Base-by-base conservation (phyloP, 2,113 vertebrate species). In the Telmatochromis sp. region DNA sequence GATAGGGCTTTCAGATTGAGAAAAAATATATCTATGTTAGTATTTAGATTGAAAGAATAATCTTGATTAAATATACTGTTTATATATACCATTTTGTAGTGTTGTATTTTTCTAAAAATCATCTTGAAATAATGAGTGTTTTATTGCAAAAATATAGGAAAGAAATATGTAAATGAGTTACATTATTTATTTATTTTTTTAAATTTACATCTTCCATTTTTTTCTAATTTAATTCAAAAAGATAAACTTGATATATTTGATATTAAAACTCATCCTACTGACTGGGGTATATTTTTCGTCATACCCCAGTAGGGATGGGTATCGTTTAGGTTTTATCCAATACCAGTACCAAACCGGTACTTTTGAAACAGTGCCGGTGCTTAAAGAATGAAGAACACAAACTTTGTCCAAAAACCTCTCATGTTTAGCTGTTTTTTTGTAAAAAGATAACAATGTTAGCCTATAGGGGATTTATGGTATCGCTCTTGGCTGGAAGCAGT, bases 211-310 rank as follows among this genome's bases (percentile, higher is more conserved):
- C 35, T 14, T 21, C 33, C 19, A 68, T 37, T 71, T 15, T 6
- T 71, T 42, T 23, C 5, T 23, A 15, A 23, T 23, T 23, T 71
- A 42, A 9, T 71, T 71, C 12, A 71, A 42, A 71, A 71, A 9
- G 35, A 40, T 40, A 71, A 71, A 71, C n/a, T 71, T 40, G 12
- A 15, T 42, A 42, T 71, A 15, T 42, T 42, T 40, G n/a, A 1
- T 23, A 15, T 42, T 71, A 71, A 23, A 21, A 40, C 65, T 71
- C 35, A 42, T 71, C n/a, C 63, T 42, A 23, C 3, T 71, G 5
- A 71, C 35, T 5, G 63, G 2, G 35, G n/a, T 2, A 68, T 71
- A 23, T 71, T 14, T 68, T 37, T 65, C 0, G 2, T 37, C 60
- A 65, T 37, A 37, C 17, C 2, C 26, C 12, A 17, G 57, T 31